phyloP scores from a whole-genome alignment of 2,797 vertebrate genomes.

The Brotula barbata region DNA sequence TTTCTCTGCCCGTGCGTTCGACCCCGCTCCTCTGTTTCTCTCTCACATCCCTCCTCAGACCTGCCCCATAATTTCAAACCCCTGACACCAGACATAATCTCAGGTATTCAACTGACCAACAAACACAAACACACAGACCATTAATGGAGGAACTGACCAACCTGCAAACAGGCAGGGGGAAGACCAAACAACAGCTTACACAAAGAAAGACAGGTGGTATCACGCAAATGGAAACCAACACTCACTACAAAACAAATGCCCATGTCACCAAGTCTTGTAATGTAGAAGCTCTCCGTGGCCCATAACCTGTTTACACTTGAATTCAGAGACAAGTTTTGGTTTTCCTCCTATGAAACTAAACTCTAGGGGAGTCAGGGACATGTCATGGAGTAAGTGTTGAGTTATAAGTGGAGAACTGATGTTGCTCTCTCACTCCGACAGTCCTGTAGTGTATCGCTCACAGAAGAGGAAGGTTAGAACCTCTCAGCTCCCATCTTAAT shows the following conservation, averaged over 20 bases:
- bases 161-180: constrained; percentile 13
- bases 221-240: background rate
- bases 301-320: constrained; percentile 76
- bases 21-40: constrained; percentile 21
- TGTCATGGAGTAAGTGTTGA: constrained; percentile 54
- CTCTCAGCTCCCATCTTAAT: constrained; percentile 37
- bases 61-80: constrained; percentile 62
- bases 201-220: constrained; percentile 11
- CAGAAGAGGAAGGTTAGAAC: constrained; percentile 35
- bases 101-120: constrained; percentile 83
- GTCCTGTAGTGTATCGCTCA: constrained; percentile 37
- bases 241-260: background rate
- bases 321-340: constrained; percentile 50
- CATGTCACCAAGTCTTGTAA: constrained; percentile 1
- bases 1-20: constrained; percentile 4
- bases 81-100: constrained; percentile 80
- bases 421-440: no score
- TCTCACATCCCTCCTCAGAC: constrained; percentile 48
- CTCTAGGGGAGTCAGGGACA: constrained; percentile 47
- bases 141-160: constrained; percentile 40
- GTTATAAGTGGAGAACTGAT: constrained; percentile 21
- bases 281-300: constrained; percentile 31
- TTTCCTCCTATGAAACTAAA: constrained; percentile 56
- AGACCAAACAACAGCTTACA: constrained; percentile 40
- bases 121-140: constrained; percentile 40